Base-by-base conservation (phyloP, 2,113 vertebrate genomes). In the Aegotheles bennettii region DNA sequence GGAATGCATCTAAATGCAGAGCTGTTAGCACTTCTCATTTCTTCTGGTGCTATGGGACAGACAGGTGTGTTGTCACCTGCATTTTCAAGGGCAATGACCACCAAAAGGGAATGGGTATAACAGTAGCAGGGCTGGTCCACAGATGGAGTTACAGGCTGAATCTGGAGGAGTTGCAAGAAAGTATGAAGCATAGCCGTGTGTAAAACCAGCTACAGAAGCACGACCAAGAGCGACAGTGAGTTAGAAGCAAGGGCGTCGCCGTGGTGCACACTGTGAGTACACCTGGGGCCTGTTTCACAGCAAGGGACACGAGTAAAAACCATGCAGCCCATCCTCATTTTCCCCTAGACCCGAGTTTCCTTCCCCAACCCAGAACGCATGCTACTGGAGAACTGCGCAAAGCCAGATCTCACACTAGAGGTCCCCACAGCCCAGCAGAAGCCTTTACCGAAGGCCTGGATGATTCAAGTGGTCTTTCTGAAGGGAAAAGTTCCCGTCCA, bases 351-450 rank as follows among this genome's bases (percentile, higher is more conserved):
- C 11, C 16, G 26, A 9, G 11, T 48, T 67, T 71, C 56, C 28
- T 56, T 29, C 8, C 54, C 31, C 36, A 67, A 0, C 33, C 14
- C 23, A 20, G 51, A 86, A 50, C 2, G 3, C 13, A 7, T 1
- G 36, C 47, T 31, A 6, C 26, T 0, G 1, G 10, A 60, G 74
- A n/a, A 11, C 57, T 93, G 95, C 53, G 74, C 69, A 20, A 92
- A 95, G 87, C 31, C 56, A 51, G 29, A 40, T 71, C 94, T 50
- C 86, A 94, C 97, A 36, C 96, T 97, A 97, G 97, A 97, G 97
- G 96, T 94, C 94, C 96, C 95, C 96, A 97, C 60, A 96, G 94
- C 33, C 91, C 84, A 89, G 93, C 74, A 93, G 38, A 96, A 95
- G 14, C 70, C 36, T 11, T 78, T 85, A 67, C 61, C 8, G 18